Conservation (phyloP, 2,888 invertebrate genomes). For the Sphinx pinastri region DNA sequence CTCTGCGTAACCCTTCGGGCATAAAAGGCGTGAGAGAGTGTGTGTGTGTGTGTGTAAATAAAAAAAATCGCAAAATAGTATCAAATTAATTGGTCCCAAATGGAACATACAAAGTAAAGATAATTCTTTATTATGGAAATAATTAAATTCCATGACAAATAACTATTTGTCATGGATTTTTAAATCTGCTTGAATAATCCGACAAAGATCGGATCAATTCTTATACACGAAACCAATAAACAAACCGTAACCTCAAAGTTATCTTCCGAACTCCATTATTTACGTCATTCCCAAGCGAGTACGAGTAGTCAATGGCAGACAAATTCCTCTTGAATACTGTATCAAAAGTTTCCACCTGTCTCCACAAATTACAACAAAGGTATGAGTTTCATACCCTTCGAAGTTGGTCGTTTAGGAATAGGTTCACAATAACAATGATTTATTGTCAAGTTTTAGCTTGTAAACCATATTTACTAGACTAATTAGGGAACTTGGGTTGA, state of each 20-base stretch:
- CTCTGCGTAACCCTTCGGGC: too few relatives aligned
- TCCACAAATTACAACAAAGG: conserved; percentile 45
- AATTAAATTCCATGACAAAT: too few relatives aligned
- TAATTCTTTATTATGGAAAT: too few relatives aligned
- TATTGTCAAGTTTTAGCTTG: neutral
- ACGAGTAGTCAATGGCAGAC: conserved; percentile 34
- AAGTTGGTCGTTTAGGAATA: conserved; percentile 48
- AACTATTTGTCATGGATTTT: too few relatives aligned
- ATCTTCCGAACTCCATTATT: neutral
- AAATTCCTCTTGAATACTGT: conserved; percentile 34
- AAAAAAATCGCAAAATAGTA: too few relatives aligned
- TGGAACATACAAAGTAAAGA: too few relatives aligned
- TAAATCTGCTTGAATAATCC: neutral
- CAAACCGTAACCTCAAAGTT: conserved; percentile 14
- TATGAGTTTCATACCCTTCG: conserved; percentile 48
- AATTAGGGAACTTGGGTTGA: conserved; percentile 2
- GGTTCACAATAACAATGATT: conserved; percentile 37
- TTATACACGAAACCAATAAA: conserved; percentile 7
- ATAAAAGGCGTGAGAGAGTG: too few relatives aligned
- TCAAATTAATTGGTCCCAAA: too few relatives aligned
- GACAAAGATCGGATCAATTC: neutral
- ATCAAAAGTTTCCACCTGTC: conserved; percentile 42
- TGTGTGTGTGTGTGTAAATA: too few relatives aligned
- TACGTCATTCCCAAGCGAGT: conserved; percentile 21
- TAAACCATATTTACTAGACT: conserved; percentile 5